These are phyloP conservation scores for Bellardia bayeri DNA, from an alignment of 2,888 invertebrate genomes.

Conservation along the genomic window DNA sequence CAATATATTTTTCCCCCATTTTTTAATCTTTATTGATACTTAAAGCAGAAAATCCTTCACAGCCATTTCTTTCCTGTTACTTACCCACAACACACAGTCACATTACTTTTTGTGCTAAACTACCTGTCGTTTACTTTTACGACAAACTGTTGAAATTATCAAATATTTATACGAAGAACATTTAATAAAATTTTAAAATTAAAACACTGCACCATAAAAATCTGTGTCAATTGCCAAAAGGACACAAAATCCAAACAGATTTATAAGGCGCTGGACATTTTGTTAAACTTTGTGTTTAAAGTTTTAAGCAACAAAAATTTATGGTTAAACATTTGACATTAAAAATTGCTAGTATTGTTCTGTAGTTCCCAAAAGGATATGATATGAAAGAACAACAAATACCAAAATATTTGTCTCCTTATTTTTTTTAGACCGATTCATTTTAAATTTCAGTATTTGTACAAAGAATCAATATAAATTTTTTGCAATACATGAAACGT, in stretches of 20 bases:
- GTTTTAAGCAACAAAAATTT: too few relatives aligned
- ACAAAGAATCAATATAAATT: too few relatives aligned
- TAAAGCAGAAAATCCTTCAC: not conserved
- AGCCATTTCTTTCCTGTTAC: not conserved
- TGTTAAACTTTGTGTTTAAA: too few relatives aligned
- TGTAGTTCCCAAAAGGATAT: too few relatives aligned
- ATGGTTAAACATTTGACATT: too few relatives aligned
- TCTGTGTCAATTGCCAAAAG: conserved; percentile 10
- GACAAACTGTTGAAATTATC: conserved; percentile 34
- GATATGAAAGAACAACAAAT: too few relatives aligned
- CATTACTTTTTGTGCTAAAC: not conserved
- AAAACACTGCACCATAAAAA: conserved; percentile 24
- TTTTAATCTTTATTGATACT: conserved; percentile 32
- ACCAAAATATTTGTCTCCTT: too few relatives aligned
- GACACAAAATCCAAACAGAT: not conserved
- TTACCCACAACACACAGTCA: not conserved
- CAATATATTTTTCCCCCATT: not conserved
- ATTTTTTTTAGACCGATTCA: too few relatives aligned
- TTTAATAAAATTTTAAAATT: conserved; percentile 53
- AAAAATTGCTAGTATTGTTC: too few relatives aligned
- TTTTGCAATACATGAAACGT: too few relatives aligned
- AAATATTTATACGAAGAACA: conserved; percentile 33
- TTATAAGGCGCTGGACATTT: not conserved
- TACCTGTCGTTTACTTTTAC: conserved; percentile 47
- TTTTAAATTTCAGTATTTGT: too few relatives aligned